A percentile compares a stretch with the other conserved stretches of the same genome.
Evolutionary conservation across 2,113 vertebrate species (phyloP).

Genomic region (Orthonyx spaldingii): DNA sequence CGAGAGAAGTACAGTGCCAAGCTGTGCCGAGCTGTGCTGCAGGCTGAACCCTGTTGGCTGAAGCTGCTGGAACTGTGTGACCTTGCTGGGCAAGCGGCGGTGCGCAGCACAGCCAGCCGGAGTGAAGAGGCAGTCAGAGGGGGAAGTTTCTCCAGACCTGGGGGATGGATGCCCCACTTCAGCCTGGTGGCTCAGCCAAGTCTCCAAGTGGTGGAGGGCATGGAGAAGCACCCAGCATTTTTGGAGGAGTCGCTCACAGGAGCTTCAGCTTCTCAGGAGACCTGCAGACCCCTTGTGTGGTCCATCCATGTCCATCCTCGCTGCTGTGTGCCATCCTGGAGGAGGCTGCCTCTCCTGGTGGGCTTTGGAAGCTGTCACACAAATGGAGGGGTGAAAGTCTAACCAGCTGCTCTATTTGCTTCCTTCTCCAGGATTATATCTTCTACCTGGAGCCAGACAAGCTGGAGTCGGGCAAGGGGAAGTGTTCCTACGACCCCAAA

Average conservation of each 20-base stretch:
- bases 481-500: constrained; percentile 97
- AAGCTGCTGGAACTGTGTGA: background rate
- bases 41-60: background rate
- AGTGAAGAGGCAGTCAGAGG: background rate
- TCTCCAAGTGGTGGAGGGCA: background rate
- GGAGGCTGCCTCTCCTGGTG: background rate
- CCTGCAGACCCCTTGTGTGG: background rate
- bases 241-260: background rate
- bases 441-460: constrained; percentile 94
- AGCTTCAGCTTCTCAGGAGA: background rate
- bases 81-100: rapidly evolving
- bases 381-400: background rate
- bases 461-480: constrained; percentile 97
- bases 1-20: rapidly evolving
- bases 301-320: rapidly evolving
- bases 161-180: background rate
- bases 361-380: background rate
- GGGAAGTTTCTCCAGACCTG: background rate
- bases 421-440: constrained; percentile 87
- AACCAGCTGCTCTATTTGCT: background rate
- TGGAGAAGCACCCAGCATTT: background rate
- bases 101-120: too few species aligned
- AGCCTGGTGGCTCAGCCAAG: background rate
- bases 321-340: background rate
- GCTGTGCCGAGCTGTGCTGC: background rate